Conservation (phyloP, 2,113 vertebrate genomes). For the Caranx ignobilis region DNA sequence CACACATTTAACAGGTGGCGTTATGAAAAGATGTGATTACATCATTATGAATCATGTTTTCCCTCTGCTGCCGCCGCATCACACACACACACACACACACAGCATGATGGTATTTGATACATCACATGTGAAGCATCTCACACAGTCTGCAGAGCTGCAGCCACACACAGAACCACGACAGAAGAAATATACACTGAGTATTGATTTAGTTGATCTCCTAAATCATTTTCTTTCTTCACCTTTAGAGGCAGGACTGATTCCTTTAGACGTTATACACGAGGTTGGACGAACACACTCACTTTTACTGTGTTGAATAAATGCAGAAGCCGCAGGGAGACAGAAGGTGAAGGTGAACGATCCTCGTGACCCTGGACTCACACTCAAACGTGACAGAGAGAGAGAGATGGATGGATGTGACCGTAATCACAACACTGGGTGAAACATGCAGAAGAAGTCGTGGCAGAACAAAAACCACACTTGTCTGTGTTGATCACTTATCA, state of each 20-base stretch:
- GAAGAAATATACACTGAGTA: not conserved
- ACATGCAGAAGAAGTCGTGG: not conserved
- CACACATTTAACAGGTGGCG: conserved; percentile 22
- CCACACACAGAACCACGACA: not conserved
- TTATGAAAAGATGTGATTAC: conserved; percentile 21
- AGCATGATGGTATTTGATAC: not conserved
- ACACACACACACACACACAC: not conserved
- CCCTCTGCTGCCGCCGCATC: not conserved
- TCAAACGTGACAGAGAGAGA: not conserved
- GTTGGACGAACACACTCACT: not conserved
- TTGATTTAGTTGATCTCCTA: not conserved
- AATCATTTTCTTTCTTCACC: too few relatives aligned
- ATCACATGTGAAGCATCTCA: not conserved
- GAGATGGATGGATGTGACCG: not conserved
- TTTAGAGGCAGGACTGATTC: too few relatives aligned
- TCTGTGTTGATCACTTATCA: conserved; percentile 1
- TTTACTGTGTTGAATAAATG: not conserved
- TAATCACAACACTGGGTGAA: not conserved
- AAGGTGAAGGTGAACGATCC: not conserved
- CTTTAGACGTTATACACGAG: too few relatives aligned
- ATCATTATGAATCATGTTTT: conserved; percentile 19
- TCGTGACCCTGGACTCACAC: not conserved
- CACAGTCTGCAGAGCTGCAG: not conserved
- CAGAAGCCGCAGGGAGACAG: not conserved
- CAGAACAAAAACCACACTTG: not conserved